Evolutionary conservation across 2,113 vertebrate species (phyloP), one percentile per base, ranked within the genome.

Genomic region (Electrona antarctica): DNA sequence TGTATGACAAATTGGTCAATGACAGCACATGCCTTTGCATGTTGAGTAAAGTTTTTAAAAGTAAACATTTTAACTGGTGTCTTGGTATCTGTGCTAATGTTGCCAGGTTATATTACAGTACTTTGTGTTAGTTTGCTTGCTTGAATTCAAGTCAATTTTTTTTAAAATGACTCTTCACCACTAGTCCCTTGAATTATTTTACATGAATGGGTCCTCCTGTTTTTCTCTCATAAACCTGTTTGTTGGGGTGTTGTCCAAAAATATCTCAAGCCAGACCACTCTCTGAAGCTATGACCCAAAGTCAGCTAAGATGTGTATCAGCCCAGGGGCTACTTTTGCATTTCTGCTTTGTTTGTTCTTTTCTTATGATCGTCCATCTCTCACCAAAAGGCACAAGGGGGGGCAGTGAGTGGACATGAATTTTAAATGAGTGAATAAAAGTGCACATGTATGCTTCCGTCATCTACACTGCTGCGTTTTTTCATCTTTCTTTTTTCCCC

Each of bases 361-460:
- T 70, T 41, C 60, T 56, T 28, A 51, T 52, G 50, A 50, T 48
- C 21, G 5, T 67, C 72, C 73, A 64, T 68, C 48, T 67, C 50
- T 61, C 58, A 68, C 52, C 13, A 57, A 64, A 67, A 81, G 60
- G 74, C 59, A 11, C 60, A 51, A 41, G 33, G 58, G 56, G 75
- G 45, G 65, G 14, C 70, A 8, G 41, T 73, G 76, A 77, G 82
- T 79, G 82, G 80, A 88, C 86, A 81, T 90, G 86, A 90, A 89
- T 89, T 85, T 84, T 82, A 90, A 90, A 90, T 89, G 84, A 87
- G 87, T 70, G 74, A 78, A 84, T 77, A 83, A 84, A 88, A 87
- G 80, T 82, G 74, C 81, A 71, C 45, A 73, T 60, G 72, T 65
- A 80, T 77, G 82, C 59, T 73, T 85, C 86, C 51, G 67, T 64